Conservation (phyloP, 1,140 invertebrate genomes). For the Spodoptera litura region DNA sequence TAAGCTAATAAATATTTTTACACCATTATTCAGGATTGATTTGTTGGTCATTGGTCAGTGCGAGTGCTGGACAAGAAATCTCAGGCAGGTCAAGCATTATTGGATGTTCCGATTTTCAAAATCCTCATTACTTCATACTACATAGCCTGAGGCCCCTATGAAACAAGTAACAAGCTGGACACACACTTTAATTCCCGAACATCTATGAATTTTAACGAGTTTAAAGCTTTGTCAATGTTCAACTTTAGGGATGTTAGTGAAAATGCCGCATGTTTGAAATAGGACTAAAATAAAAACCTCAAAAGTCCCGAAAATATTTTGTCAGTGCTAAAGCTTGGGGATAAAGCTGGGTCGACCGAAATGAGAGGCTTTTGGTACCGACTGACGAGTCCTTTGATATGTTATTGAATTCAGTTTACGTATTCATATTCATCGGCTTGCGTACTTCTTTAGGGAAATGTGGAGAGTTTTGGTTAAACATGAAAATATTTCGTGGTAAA, state of each 20-base stretch:
- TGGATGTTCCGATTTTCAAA: no score
- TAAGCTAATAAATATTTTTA: slow-evolving; percentile 5
- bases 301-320: slow-evolving; percentile 63
- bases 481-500: slow-evolving; percentile 17
- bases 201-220: neutral
- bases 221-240: neutral
- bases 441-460: slow-evolving; percentile 53
- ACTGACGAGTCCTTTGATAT: slow-evolving; percentile 78
- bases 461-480: slow-evolving; percentile 22
- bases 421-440: slow-evolving; percentile 66
- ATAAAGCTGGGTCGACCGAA: slow-evolving; percentile 69
- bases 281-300: slow-evolving; percentile 53
- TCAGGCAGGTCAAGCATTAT: no score
- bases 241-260: slow-evolving; percentile 16
- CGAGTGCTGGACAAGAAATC: no score
- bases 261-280: slow-evolving; percentile 38
- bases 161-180: no score
- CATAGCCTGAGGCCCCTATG: no score
- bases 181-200: neutral
- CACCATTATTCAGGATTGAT: neutral
- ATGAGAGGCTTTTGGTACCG: slow-evolving; percentile 58
- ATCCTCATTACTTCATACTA: neutral
- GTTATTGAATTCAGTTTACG: slow-evolving; percentile 80
- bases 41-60: neutral
- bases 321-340: slow-evolving; percentile 66